These are phyloP conservation scores for Blastomussa wellsi DNA, from an alignment of 92 coral and sea anemone genomes.

Conservation along the genomic window DNA sequence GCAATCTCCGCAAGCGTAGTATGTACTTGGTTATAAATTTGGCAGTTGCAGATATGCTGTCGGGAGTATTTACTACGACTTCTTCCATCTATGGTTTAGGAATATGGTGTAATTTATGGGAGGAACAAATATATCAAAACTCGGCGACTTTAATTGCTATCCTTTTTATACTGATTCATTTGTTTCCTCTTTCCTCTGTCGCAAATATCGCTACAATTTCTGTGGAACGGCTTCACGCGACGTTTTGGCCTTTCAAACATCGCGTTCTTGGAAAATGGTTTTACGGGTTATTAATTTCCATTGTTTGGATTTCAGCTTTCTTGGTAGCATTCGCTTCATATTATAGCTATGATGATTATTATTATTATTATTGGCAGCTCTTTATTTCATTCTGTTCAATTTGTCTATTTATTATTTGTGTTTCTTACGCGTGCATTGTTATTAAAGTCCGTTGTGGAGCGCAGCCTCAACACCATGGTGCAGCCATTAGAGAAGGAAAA, in stretches of 20 bases:
- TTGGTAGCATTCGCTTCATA: background rate
- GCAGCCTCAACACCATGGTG: background rate
- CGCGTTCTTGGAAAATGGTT: background rate
- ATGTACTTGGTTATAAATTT: background rate
- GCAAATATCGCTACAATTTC: background rate
- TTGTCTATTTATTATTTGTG: background rate
- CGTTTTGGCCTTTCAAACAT: background rate
- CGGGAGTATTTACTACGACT: background rate
- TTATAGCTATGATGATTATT: background rate
- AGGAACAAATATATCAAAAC: background rate
- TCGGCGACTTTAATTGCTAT: background rate
- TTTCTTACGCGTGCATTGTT: background rate
- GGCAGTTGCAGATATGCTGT: background rate
- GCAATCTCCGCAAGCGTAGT: background rate
- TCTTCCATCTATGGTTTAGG: background rate
- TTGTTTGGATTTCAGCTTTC: background rate
- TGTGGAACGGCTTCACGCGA: background rate
- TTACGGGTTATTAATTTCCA: background rate
- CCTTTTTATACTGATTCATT: accelerated
- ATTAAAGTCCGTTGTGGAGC: background rate
- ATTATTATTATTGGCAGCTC: background rate
- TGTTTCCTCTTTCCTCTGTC: background rate
- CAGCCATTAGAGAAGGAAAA: background rate
- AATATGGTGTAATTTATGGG: background rate
- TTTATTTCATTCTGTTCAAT: background rate